A percentile compares a stretch with the other conserved stretches of the same genome.
Conservation (phyloP, 2,797 vertebrate species). For the Myripristis murdjan region DNA sequence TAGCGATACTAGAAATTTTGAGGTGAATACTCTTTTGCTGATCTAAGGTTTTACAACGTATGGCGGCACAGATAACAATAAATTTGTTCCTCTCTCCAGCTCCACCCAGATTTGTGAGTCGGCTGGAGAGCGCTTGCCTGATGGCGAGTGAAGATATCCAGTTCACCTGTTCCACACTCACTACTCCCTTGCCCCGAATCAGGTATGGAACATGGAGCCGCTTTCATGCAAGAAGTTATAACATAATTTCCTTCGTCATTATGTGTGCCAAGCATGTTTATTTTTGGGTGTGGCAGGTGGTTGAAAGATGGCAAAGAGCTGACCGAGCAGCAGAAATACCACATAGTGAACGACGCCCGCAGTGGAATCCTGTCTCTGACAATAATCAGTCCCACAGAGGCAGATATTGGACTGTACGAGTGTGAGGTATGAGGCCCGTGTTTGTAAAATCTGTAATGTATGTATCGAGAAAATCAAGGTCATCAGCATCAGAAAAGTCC, state of each 20-base stretch:
- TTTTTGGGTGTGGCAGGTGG: constrained; percentile 86
- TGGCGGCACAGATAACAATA: neutral
- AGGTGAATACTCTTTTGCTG: neutral
- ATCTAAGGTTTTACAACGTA: no score
- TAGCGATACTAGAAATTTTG: neutral
- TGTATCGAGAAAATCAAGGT: neutral
- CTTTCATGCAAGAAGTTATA: neutral
- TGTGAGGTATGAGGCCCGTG: constrained; percentile 89
- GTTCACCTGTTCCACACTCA: constrained; percentile 91
- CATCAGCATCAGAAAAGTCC: neutral
- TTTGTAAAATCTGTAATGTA: neutral
- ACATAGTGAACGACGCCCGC: constrained; percentile 86
- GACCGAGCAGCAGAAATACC: constrained; percentile 86
- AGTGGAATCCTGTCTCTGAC: constrained; percentile 90
- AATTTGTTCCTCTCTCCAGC: constrained; percentile 79
- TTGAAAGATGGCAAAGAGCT: constrained; percentile 89
- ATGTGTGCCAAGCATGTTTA: neutral
- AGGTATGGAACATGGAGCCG: constrained; percentile 59
- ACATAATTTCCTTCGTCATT: neutral
- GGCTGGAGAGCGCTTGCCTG: constrained; percentile 90
- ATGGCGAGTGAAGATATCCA: constrained; percentile 91
- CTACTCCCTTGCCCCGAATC: constrained; percentile 89
- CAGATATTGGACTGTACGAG: constrained; percentile 93
- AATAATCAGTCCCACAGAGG: constrained; percentile 85
- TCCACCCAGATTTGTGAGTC: constrained; percentile 92